Evolutionary conservation across 1,140 invertebrate genomes (phyloP).

Genomic region (Drosophila guanche): DNA sequence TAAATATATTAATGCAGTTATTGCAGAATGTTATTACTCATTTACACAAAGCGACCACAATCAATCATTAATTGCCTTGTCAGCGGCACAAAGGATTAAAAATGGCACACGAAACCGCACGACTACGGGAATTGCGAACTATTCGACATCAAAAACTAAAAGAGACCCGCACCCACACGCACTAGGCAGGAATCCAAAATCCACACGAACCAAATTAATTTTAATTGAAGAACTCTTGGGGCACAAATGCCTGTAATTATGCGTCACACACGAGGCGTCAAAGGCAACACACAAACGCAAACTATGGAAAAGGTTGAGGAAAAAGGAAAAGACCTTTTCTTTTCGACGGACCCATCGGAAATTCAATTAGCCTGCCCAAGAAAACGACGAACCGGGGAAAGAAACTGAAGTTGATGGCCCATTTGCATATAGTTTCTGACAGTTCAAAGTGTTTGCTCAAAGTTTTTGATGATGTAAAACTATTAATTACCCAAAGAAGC

Average conservation of each 20-base stretch:
- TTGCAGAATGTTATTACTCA: conserved; percentile 1
- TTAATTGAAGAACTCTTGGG: conserved; percentile 44
- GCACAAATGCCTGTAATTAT: conserved; percentile 62
- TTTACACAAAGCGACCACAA: conserved; percentile 50
- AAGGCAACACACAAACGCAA: conserved; percentile 26
- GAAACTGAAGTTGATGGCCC: conserved; percentile 36
- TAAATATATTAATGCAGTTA: background rate
- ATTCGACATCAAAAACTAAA: conserved; percentile 41
- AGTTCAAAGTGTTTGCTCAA: conserved; percentile 66
- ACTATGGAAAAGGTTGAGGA: conserved; percentile 15
- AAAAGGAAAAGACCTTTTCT: background rate
- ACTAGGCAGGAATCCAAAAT: no score
- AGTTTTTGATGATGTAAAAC: conserved; percentile 53
- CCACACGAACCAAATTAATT: conserved; percentile 50
- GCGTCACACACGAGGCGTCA: conserved; percentile 62
- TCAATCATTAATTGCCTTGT: conserved; percentile 55
- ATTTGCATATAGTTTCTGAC: conserved; percentile 70
- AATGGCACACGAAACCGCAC: conserved; percentile 38
- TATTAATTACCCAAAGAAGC: conserved; percentile 64
- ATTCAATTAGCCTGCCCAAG: conserved; percentile 64
- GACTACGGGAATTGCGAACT: conserved; percentile 10
- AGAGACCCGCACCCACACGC: conserved; percentile 26
- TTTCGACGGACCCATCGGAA: conserved; percentile 43
- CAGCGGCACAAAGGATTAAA: conserved; percentile 58
- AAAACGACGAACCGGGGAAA: conserved; percentile 45